These are phyloP conservation scores for Ameiurus melas DNA, from an alignment of 2,113 vertebrate species.

Conservation along the genomic window DNA sequence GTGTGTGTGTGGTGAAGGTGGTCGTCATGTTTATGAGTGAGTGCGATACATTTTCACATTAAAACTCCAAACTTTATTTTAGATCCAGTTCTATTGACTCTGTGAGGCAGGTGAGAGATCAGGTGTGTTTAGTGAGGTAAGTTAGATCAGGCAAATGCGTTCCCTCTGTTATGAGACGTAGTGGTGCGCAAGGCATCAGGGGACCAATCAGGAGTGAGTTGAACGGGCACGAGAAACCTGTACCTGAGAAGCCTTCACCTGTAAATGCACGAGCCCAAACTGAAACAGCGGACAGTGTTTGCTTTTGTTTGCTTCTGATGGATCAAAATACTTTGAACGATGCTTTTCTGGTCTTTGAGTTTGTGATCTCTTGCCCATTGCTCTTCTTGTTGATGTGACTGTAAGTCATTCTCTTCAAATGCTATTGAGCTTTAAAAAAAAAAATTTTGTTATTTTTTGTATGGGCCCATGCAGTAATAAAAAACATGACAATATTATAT, in stretches of 20 bases:
- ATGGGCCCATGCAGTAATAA: no score
- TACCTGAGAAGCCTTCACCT: constrained; percentile 51
- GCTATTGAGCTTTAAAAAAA: no score
- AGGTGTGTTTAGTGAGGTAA: not conserved
- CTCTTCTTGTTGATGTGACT: no score
- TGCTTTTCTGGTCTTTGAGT: no score
- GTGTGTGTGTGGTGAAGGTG: no score
- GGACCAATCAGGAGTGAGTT: constrained; percentile 57
- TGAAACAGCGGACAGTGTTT: not conserved
- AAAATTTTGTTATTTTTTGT: no score
- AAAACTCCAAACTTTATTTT: not conserved
- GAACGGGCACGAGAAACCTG: constrained; percentile 41
- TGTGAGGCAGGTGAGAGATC: no score
- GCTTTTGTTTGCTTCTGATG: no score
- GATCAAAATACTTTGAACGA: no score
- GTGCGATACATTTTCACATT: not conserved
- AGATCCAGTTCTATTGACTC: not conserved
- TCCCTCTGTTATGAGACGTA: constrained; percentile 44
- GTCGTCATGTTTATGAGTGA: not conserved
- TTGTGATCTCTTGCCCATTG: no score
- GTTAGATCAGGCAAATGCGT: not conserved
- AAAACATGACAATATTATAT: no score
- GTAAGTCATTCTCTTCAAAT: no score
- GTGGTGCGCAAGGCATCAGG: constrained; percentile 38
- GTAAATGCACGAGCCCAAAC: constrained; percentile 4